Evolutionary conservation across 2,113 vertebrate genomes (phyloP).

Genomic region (Oreochromis niloticus): DNA sequence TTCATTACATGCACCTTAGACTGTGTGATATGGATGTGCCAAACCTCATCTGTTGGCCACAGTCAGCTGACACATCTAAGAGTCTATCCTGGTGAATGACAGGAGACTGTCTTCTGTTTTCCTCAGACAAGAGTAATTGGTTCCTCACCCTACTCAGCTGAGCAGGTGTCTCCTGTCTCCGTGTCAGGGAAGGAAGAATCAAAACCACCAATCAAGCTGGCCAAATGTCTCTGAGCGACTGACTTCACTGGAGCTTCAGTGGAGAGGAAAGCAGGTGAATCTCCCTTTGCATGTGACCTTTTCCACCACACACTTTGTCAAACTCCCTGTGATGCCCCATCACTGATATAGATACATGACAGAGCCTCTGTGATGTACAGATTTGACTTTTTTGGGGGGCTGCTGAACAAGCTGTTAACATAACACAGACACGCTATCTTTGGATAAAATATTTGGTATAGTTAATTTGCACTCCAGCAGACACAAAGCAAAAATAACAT

Average conservation of each 20-base stretch:
- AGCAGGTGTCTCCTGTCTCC: not conserved
- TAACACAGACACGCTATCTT: not conserved
- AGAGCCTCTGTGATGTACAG: not conserved
- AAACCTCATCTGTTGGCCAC: not conserved
- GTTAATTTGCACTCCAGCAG: not conserved
- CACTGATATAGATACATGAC: not conserved
- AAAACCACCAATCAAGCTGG: not conserved
- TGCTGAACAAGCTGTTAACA: not conserved
- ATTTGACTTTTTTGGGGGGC: not conserved
- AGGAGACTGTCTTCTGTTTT: not conserved
- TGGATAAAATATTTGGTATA: not conserved
- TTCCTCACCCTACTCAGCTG: not conserved
- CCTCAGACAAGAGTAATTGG: not conserved
- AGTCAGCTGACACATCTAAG: not conserved
- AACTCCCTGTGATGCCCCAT: not conserved
- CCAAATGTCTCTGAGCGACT: not conserved
- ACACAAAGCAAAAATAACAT: not conserved
- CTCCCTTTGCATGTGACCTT: not conserved
- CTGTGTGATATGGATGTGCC: not conserved
- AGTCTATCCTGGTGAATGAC: not conserved
- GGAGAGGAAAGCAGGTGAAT: not conserved
- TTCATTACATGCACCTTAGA: not conserved
- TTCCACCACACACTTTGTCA: not conserved
- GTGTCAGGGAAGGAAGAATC: not conserved
- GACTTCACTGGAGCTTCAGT: not conserved